Evolutionary conservation across 2,888 invertebrate species (phyloP).

Genomic region (Eupeodes latifasciatus): DNA sequence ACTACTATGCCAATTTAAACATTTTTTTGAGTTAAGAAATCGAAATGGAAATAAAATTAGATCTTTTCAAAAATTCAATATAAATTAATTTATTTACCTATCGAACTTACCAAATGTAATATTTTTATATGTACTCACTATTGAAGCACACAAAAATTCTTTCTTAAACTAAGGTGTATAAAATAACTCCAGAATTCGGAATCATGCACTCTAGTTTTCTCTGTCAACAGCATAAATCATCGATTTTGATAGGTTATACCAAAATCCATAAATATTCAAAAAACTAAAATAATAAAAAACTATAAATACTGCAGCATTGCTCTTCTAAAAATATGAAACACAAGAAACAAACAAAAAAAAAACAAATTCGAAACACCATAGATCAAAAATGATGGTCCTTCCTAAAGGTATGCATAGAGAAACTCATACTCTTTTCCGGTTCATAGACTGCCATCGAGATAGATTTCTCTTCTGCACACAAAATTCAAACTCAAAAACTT

Average conservation of each 20-base stretch:
- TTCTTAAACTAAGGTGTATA: neutral
- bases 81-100: too few species aligned
- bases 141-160: neutral
- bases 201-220: slow-evolving; percentile 63
- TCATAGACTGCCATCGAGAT: slow-evolving; percentile 72
- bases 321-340: neutral
- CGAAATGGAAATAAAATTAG: too few species aligned
- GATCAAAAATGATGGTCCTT: slow-evolving; percentile 71
- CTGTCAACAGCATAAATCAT: slow-evolving; percentile 73
- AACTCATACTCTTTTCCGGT: slow-evolving; percentile 37
- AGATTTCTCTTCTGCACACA: slow-evolving; percentile 56
- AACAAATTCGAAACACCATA: slow-evolving; percentile 65
- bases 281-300: slow-evolving; percentile 35
- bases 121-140: too few species aligned
- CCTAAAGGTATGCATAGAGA: slow-evolving; percentile 30
- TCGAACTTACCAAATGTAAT: neutral
- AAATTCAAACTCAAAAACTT: slow-evolving; percentile 36
- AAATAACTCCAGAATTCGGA: slow-evolving; percentile 57
- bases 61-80: too few species aligned
- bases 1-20: too few species aligned
- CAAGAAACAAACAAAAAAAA: slow-evolving; percentile 21
- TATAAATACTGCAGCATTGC: slow-evolving; percentile 49
- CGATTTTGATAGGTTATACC: slow-evolving; percentile 66
- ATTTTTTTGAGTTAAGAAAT: too few species aligned
- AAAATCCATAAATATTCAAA: slow-evolving; percentile 74